Percentiles rank a stretch among this genome's conserved stretches.
Conservation (phyloP, 92 coral and sea anemone species). For the Umimayanthus kanabou region DNA sequence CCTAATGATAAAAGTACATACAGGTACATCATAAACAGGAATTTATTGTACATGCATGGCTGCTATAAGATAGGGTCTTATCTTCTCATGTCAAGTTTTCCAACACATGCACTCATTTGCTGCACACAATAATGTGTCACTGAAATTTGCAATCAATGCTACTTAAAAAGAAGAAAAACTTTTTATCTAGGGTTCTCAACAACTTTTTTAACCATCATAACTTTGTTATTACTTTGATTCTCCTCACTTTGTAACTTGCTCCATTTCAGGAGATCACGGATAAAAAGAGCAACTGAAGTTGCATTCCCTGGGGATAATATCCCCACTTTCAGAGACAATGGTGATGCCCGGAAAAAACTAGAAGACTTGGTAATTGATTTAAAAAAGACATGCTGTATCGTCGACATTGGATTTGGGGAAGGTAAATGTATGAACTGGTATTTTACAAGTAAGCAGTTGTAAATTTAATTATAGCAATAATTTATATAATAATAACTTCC, state of each 20-base stretch:
- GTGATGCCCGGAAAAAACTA: conserved; percentile 20
- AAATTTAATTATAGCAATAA: conserved; percentile 13
- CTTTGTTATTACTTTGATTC: conserved; percentile 22
- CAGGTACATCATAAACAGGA: conserved; percentile 17
- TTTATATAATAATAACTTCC: conserved; percentile 15
- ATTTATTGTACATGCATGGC: conserved; percentile 14
- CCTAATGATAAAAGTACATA: conserved; percentile 13
- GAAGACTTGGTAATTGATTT: conserved; percentile 16
- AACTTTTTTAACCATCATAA: conserved; percentile 10
- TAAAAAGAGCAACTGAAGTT: conserved; percentile 24
- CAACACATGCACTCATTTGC: conserved; percentile 15
- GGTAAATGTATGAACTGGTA: conserved; percentile 18
- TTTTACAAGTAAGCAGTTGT: conserved; percentile 15
- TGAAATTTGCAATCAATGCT: conserved; percentile 16
- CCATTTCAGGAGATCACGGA: conserved; percentile 25
- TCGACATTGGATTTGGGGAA: conserved; percentile 14
- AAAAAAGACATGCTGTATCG: conserved; percentile 17
- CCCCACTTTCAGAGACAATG: conserved; percentile 27
- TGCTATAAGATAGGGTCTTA: neutral
- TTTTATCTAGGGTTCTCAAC: conserved; percentile 1
- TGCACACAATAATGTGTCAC: conserved; percentile 15
- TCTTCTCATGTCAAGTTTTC: conserved; percentile 4
- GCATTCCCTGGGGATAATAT: conserved; percentile 22
- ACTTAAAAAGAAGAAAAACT: neutral
- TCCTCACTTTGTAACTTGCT: conserved; percentile 24